Evolutionary conservation across 92 coral and sea anemone genomes (phyloP), one percentile per base, ranked within the genome.

Genomic region (Umimayanthus kanabou): DNA sequence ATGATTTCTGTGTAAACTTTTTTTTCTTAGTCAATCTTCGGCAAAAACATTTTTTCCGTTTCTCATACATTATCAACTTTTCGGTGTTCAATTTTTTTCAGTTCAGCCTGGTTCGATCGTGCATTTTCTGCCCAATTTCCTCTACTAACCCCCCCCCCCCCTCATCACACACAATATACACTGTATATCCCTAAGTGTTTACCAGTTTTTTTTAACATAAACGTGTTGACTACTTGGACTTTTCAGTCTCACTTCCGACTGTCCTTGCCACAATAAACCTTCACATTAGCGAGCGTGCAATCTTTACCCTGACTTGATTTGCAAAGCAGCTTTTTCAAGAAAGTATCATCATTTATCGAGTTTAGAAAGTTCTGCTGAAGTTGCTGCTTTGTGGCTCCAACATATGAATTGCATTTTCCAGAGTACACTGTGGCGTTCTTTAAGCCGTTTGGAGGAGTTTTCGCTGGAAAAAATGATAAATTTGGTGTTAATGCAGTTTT

Each of bases 181-280:
- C 0, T 33, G 37, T 33, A 33, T 33, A 33, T 33, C 37, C 37
- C 37, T 33, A 33, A 33, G n/a, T n/a, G n/a, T n/a, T n/a, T n/a
- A 33, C 2, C 37, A 33, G 37, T 33, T 33, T 2, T 11, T 18
- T 8, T 50, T 50, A 50, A 8, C 58, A 2, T 7, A 61, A 61
- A 5, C 26, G 69, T 23, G 7, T 18, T 61, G 26, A 5, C 1
- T 61, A 6, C 69, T 61, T 18, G 8, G 69, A 61, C 92, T 33
- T 77, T 39, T 81, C 37, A 33, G 37, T 74, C 85, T 26, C 89
- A 89, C 49, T 45, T 89, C 79, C 91, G 87, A 89, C 92, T 91
- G 85, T 90, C 78, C 80, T 89, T 89, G 16, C 96, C 96, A 53
- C 96, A 93, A 66, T 93, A 91, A 9, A 90, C 88, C 82, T 91